phyloP scores from a whole-genome alignment of 2,113 vertebrate genomes.

The Zapornia atra region DNA sequence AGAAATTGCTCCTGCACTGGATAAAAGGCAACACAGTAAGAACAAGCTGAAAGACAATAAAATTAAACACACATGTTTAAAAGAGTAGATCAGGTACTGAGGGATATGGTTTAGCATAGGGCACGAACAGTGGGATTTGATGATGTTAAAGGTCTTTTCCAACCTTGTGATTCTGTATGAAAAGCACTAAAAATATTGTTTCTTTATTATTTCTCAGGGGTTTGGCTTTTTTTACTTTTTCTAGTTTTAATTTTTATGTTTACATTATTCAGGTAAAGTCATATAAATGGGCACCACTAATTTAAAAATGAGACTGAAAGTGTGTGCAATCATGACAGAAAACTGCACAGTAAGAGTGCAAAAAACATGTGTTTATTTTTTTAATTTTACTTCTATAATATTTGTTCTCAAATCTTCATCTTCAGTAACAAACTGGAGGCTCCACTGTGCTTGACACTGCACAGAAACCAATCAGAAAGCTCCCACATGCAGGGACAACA shows the following conservation, averaged over 20 bases:
- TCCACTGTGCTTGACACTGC: background rate
- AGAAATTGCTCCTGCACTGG: background rate
- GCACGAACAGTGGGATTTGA: no score
- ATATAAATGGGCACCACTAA: background rate
- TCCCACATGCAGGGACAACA: background rate
- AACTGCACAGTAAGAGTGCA: background rate
- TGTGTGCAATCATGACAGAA: background rate
- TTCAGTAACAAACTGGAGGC: background rate
- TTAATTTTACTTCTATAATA: background rate
- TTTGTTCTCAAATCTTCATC: background rate
- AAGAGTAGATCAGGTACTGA: no score
- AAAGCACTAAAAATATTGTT: background rate
- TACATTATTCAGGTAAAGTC: background rate
- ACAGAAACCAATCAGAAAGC: background rate
- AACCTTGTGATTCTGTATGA: background rate
- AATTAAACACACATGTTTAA: background rate
- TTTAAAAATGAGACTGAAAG: background rate
- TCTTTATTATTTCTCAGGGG: background rate
- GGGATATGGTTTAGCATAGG: no score
- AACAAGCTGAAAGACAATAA: background rate
- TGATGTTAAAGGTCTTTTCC: no score
- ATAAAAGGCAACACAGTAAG: background rate
- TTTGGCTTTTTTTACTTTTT: background rate
- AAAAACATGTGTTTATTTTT: background rate
- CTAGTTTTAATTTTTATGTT: background rate